phyloP scores from a whole-genome alignment of 2,888 invertebrate species.

The Loripinus fragilis region DNA sequence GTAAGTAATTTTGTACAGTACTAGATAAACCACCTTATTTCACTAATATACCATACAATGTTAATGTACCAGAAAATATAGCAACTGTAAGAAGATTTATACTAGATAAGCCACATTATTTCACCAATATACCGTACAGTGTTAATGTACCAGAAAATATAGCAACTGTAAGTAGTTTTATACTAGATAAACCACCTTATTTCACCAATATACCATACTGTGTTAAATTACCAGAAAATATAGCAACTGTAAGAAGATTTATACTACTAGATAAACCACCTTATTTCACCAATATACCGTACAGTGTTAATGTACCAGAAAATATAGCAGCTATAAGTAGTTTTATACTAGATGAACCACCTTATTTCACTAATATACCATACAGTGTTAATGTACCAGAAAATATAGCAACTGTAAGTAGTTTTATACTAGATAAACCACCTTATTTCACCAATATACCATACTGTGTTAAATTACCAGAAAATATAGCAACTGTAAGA shows the following conservation, averaged over 20 bases:
- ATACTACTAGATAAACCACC: no score
- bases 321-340: conserved; percentile 87
- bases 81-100: no score
- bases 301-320: conserved; percentile 92
- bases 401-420: conserved; percentile 87
- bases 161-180: conserved; percentile 86
- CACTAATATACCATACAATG: conserved; percentile 96
- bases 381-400: conserved; percentile 93
- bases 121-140: conserved; percentile 93
- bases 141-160: conserved; percentile 92
- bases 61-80: conserved; percentile 91
- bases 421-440: conserved; percentile 90
- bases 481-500: no score
- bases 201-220: conserved; percentile 94
- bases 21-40: no score
- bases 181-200: conserved; percentile 95
- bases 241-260: no score
- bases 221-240: conserved; percentile 91
- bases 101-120: conserved; percentile 96
- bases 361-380: conserved; percentile 93
- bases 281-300: no score
- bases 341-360: conserved; percentile 94
- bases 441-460: conserved; percentile 94
- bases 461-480: conserved; percentile 92
- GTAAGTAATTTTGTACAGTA: no score